Evolutionary conservation across 1,140 invertebrate genomes (phyloP), one percentile per base, ranked within the genome.

Genomic region (Leptonema lineaticorne): DNA sequence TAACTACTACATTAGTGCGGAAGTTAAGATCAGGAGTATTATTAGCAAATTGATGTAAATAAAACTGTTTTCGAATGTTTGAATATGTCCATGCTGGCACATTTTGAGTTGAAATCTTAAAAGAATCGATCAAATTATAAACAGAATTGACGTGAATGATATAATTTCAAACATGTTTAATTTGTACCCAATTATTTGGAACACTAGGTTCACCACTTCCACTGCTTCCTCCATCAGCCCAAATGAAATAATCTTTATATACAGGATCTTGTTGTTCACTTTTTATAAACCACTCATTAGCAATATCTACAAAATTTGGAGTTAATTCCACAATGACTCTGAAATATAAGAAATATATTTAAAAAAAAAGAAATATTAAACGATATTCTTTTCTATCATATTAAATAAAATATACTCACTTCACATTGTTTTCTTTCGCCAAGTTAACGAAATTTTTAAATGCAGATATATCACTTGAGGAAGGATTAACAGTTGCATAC

Each of bases 131-230:
- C 30, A 48, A 48, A 16, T 48, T 7, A 48, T 48, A 33, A 33
- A 11, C 5, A 33, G 30, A 33, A 6, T n/a, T n/a, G n/a, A n/a
- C n/a, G n/a, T 33, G 11, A 33, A 22, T 20, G 69, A 37, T 59
- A n/a, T n/a, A 70, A 73, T 27, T 48, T 18, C 24, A 28, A 67
- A 67, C 2, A 69, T 18, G 69, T 28, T 68, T 41, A 2, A 11
- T 45, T n/a, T 48, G 57, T 78, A 91, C 87, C 92, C 91, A 93
- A 75, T 91, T 90, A 74, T 90, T 93, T n/a, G 89, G 90, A 27
- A 80, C 82, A 30, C 66, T 70, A 0, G 72, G 76, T 5, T 76
- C 78, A 27, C 75, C 79, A 3, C 76, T 74, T 26, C n/a, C 69
- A 58, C 33, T 66, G 57, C 62, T 67, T 68, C 70, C 80, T 80